Conservation (phyloP, 2,113 vertebrate species). For the Hypanus sabinus region DNA sequence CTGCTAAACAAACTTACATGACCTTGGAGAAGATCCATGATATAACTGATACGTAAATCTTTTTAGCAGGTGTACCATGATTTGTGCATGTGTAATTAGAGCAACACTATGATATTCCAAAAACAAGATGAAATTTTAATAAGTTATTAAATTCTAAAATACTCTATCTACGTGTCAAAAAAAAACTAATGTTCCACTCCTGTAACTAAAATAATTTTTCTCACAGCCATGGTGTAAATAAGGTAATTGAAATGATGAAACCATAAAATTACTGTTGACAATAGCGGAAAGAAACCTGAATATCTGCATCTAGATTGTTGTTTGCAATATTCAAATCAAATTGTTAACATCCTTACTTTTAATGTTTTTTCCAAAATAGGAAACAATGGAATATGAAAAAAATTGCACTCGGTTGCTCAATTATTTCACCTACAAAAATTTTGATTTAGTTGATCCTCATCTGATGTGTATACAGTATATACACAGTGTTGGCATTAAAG, state of each 20-base stretch:
- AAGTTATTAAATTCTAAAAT: neutral
- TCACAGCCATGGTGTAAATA: neutral
- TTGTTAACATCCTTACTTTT: neutral
- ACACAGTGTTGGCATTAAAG: neutral
- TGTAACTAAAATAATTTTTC: neutral
- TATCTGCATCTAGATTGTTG: neutral
- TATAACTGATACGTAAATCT: neutral
- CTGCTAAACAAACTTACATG: slow-evolving; percentile 36
- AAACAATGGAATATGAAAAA: neutral
- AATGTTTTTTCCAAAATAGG: neutral
- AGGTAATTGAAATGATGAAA: neutral
- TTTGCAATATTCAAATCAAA: neutral
- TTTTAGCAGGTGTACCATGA: neutral
- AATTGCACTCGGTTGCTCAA: neutral
- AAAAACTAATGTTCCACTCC: neutral
- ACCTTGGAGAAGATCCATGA: neutral
- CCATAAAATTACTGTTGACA: neutral
- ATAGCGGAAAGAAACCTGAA: neutral
- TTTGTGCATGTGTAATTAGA: neutral
- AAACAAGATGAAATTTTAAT: neutral
- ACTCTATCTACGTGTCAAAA: neutral
- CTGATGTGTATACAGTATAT: neutral
- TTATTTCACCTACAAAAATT: neutral
- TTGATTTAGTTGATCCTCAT: neutral
- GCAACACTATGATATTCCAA: neutral